Evolutionary conservation across 1,140 invertebrate species (phyloP).

Genomic region (Phortica variegata): DNA sequence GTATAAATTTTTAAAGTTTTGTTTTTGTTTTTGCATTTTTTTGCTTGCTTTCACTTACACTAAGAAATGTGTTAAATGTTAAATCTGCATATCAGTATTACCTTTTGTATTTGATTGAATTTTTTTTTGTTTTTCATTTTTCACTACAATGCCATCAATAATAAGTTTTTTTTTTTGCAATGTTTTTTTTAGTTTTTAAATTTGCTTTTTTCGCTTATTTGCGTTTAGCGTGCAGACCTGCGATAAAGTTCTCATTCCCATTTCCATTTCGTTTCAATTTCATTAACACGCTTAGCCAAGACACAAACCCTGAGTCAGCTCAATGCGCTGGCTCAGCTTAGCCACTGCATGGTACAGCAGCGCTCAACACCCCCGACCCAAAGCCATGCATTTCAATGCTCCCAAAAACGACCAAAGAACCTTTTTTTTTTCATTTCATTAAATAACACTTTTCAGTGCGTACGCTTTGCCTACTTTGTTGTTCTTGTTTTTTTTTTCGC

Average conservation of each 20-base stretch:
- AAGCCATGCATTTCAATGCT: too few species aligned
- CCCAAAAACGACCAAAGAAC: not conserved
- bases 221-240: not conserved
- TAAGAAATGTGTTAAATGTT: conserved; percentile 19
- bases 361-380: too few species aligned
- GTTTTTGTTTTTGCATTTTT: conserved; percentile 16
- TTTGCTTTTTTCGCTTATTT: conserved; percentile 22
- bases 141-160: too few species aligned
- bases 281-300: too few species aligned
- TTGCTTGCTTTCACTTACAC: conserved; percentile 12
- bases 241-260: not conserved
- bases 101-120: conserved; percentile 16
- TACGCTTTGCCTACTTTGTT: too few species aligned
- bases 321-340: too few species aligned
- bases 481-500: too few species aligned
- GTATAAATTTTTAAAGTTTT: conserved; percentile 18
- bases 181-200: conserved; percentile 13
- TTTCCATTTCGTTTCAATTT: conserved; percentile 4
- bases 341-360: too few species aligned
- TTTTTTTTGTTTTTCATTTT: conserved; percentile 10
- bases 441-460: too few species aligned
- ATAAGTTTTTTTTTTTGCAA: not conserved
- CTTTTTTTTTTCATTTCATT: not conserved
- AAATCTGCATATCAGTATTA: conserved; percentile 25
- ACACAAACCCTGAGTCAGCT: too few species aligned